Evolutionary conservation across 2,113 vertebrate species (phyloP), one percentile per base, ranked within the genome.

Genomic region (Gracilinanus agilis): DNA sequence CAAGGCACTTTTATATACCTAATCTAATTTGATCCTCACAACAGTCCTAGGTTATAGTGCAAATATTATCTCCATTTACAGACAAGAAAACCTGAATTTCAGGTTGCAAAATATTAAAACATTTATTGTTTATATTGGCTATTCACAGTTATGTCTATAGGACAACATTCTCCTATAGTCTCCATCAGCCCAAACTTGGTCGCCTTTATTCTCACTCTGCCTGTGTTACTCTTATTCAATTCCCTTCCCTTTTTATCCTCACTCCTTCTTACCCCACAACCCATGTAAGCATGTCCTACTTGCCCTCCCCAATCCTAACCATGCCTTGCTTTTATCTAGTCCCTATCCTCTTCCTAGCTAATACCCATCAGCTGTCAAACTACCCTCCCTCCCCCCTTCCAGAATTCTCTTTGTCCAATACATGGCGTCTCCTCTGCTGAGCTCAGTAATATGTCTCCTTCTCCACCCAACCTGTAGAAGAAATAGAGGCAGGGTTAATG

Each of bases 401-500:
- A 98, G 92, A 98, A 98, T 98, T 34, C 34, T 93, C 53, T 24
- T 7, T 16, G 95, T 94, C 92, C 10, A 0, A 54, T 91, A 92
- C 56, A 92, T 40, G 92, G 93, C 67, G 88, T 94, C 91, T 97
- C 44, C 29, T 97, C 95, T 91, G 92, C 96, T 90, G 97, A 94
- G 91, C 95, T 98, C 98, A 99, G 98, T 99, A 99, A 98, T 99
- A 99, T 0, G 99, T 99, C 97, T 99, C 99, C 95, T 3, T 98
- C 96, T 99, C 99, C 97, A 99, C 97, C 99, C 99, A 99, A 96
- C 99, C 99, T 99, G 97, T 55, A 44, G 90, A 55, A 53, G 90
- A 96, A 83, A 96, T 93, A 53, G 91, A 40, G 58, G 44, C 58
- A 55, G 91, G 5, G 19, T 91, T 54, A 91, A 29, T 13, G 49